Evolutionary conservation across 2,888 invertebrate species (phyloP).

Genomic region (Ennomos fuscantarius): DNA sequence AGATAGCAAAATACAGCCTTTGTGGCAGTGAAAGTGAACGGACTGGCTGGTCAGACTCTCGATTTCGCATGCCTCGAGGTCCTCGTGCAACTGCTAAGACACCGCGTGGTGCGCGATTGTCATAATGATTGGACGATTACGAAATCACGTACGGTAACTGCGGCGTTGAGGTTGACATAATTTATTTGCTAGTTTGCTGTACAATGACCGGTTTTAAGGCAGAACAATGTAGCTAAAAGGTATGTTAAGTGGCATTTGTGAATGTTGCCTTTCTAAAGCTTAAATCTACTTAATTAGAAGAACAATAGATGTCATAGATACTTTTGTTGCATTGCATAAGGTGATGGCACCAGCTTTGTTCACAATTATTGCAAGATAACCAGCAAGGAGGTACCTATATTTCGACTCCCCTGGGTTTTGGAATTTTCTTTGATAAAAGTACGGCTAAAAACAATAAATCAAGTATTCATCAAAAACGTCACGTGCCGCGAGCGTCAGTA

Average conservation of each 20-base stretch:
- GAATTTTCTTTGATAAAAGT: too few relatives aligned
- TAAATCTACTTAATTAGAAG: not conserved
- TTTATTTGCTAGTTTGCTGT: conserved; percentile 19
- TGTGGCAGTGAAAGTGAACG: conserved; percentile 69
- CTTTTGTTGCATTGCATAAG: too few relatives aligned
- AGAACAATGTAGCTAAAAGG: conserved; percentile 15
- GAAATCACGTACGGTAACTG: conserved; percentile 39
- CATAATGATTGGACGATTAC: conserved; percentile 45
- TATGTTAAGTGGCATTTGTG: conserved; percentile 15
- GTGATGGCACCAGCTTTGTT: too few relatives aligned
- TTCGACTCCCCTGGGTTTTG: too few relatives aligned
- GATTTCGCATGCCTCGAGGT: conserved; percentile 68
- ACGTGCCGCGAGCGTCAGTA: not conserved
- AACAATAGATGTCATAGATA: not conserved
- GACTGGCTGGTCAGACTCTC: conserved; percentile 55
- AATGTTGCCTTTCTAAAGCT: conserved; percentile 27
- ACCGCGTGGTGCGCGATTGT: conserved; percentile 36
- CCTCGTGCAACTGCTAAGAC: conserved; percentile 43
- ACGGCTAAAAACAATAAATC: not conserved
- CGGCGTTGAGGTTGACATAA: conserved; percentile 27
- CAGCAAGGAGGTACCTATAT: too few relatives aligned
- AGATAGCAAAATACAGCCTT: conserved; percentile 58
- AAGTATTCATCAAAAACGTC: not conserved
- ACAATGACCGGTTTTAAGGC: conserved; percentile 10
- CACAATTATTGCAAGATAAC: too few relatives aligned